Base-by-base conservation (phyloP, 2,888 invertebrate genomes). In the Tiliacea citrago region DNA sequence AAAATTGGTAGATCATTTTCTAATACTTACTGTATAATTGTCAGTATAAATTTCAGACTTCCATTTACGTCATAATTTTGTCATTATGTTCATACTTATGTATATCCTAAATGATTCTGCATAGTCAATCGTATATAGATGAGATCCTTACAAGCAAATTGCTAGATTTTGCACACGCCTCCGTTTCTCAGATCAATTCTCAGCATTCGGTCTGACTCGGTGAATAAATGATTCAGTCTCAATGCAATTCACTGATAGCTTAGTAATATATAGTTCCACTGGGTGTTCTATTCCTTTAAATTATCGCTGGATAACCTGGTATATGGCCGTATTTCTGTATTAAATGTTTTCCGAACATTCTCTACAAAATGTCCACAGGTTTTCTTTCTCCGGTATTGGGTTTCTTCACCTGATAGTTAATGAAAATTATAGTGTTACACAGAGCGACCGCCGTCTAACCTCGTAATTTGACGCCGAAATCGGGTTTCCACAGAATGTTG, bases 171-270 rank as follows among this genome's bases (percentile, higher is more conserved):
- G 75, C 71, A 73, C 75, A 79, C 77, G 58, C 65, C 61, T 69
- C 57, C 68, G 63, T 67, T 78, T 70, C 75, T 65, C 45, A 65
- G 85, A 77, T 73, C 87, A 82, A 77, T 82, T 82, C 77, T 68
- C 77, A 53, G 65, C 42, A 70, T 86, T 84, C 72, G 55, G 75
- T 68, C 72, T 85, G 80, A 87, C 76, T 87, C 68, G 51, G 83
- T 82, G 87, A 87, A 86, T 87, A 87, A 85, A 80, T 86, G 77
- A 82, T 87, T 85, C 72, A 53, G 79, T 75, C 66, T 77, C 75
- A 71, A 77, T 85, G 77, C 77, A 87, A 76, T 86, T 79, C 74
- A 75, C 65, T 76, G 82, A 86, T 84, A 79, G 82, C 77, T 76
- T 77, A 66, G 83, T 75, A 72, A 87, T 75, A 75, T 85, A 80